phyloP scores from a whole-genome alignment of 1,140 invertebrate genomes.

The Brachionus rubens region DNA sequence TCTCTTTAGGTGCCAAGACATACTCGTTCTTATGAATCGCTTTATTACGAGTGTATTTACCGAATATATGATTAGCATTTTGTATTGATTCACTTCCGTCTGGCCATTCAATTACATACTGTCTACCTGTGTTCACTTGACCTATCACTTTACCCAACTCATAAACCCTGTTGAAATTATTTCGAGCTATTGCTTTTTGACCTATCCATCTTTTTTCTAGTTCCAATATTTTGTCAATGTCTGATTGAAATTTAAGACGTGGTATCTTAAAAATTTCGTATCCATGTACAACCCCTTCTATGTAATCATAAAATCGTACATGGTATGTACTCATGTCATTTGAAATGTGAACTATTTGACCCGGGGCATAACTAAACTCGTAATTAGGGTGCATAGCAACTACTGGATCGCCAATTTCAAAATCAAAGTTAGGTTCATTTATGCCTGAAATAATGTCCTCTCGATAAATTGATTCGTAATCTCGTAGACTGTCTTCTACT shows the following conservation, averaged over 20 bases:
- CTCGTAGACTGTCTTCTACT: conserved; percentile 20
- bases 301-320: conserved; percentile 53
- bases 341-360: conserved; percentile 48
- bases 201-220: conserved; percentile 51
- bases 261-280: conserved; percentile 51
- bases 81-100: conserved; percentile 50
- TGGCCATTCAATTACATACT: conserved; percentile 51
- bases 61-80: conserved; percentile 52
- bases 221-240: conserved; percentile 51
- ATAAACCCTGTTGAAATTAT: conserved; percentile 51
- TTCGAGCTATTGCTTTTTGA: conserved; percentile 52
- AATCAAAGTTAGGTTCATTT: conserved; percentile 49
- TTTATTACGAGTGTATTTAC: conserved; percentile 49
- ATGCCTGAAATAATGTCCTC: conserved; percentile 49
- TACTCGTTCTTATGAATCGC: conserved; percentile 48
- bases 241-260: conserved; percentile 51
- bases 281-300: conserved; percentile 46
- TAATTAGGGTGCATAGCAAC: conserved; percentile 53
- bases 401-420: conserved; percentile 50
- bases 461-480: conserved; percentile 2
- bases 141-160: conserved; percentile 50
- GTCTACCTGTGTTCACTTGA: conserved; percentile 48
- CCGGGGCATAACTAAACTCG: conserved; percentile 53
- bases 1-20: conserved; percentile 49
- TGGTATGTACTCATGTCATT: conserved; percentile 46